Percentiles rank a stretch among this genome's conserved stretches.
Evolutionary conservation across 2,113 vertebrate genomes (phyloP).

Genomic region (Rhinolophus sinicus): DNA sequence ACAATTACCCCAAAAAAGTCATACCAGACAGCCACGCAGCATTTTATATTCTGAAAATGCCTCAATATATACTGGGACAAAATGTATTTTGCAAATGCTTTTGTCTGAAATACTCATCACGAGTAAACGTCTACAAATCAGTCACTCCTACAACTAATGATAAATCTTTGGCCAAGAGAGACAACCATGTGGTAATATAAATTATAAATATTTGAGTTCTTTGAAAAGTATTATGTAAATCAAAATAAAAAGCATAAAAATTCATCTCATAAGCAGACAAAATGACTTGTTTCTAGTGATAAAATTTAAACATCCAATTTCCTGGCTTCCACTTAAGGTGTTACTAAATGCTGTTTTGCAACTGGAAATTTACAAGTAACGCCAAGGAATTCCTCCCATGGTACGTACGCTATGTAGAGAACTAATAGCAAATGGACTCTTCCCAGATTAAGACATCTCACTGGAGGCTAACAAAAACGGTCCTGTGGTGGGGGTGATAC

Average conservation of each 20-base stretch:
- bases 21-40: not conserved
- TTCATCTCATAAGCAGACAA: not conserved
- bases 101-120: not conserved
- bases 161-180: not conserved
- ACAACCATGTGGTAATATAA: not conserved
- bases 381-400: not conserved
- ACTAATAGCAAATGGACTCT: not conserved
- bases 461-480: not conserved
- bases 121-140: not conserved
- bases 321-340: not conserved
- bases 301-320: not conserved
- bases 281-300: not conserved
- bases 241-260: not conserved
- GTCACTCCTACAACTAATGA: not conserved
- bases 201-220: not conserved
- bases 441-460: not conserved
- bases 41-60: not conserved
- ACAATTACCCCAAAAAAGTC: not conserved
- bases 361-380: not conserved
- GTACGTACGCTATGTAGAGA: not conserved
- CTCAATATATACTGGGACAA: not conserved
- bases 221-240: not conserved
- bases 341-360: not conserved
- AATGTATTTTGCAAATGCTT: not conserved
- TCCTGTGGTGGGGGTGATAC: not conserved